Conservation (phyloP, 2,888 invertebrate species). For the Kuschelorhynchus macadamiae region DNA sequence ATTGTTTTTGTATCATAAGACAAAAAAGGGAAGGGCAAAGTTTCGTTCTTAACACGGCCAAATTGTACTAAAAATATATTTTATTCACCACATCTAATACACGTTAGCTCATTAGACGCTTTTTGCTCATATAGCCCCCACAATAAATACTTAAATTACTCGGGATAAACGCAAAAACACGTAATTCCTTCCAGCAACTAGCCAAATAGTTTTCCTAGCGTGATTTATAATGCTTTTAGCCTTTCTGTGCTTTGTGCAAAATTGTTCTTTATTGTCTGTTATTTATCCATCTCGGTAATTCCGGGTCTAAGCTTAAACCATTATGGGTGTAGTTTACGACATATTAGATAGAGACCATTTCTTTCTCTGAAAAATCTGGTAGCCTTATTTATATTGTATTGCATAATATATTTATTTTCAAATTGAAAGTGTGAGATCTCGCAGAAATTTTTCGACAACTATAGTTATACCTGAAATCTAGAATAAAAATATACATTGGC, state of each 20-base stretch:
- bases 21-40: too few species aligned
- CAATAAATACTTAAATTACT: slow-evolving; percentile 40
- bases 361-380: too few species aligned
- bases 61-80: too few species aligned
- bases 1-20: too few species aligned
- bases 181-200: slow-evolving; percentile 38
- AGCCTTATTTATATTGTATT: too few species aligned
- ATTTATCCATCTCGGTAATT: slow-evolving; percentile 9
- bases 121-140: slow-evolving; percentile 4
- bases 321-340: background rate
- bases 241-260: slow-evolving; percentile 19
- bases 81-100: background rate
- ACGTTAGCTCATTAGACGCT: background rate
- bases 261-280: slow-evolving; percentile 40
- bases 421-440: too few species aligned
- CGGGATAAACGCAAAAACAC: slow-evolving; percentile 33
- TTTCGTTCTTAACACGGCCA: too few species aligned
- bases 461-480: too few species aligned
- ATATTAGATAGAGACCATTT: too few species aligned
- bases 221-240: slow-evolving; percentile 43
- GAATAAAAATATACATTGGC: too few species aligned
- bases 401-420: too few species aligned
- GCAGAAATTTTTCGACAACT: too few species aligned
- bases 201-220: slow-evolving; percentile 33
- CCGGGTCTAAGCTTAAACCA: slow-evolving; percentile 1